Base-by-base conservation (phyloP, 2,113 vertebrate genomes). In the Channa argus region DNA sequence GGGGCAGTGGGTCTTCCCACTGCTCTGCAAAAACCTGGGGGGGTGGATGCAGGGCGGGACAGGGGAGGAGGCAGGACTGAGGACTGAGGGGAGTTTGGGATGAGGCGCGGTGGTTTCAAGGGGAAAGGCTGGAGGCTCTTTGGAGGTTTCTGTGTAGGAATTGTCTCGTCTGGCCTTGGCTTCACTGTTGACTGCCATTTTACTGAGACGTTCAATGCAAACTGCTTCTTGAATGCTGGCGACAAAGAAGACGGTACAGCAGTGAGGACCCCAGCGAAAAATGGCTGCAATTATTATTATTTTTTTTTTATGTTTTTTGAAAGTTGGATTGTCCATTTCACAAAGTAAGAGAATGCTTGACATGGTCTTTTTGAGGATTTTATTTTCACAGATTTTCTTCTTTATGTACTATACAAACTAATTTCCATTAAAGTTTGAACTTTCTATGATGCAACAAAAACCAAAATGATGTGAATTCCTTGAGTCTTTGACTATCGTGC, bases 161-260 rank as follows among this genome's bases (percentile, higher is more conserved):
- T 8, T 0, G 36, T 9, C 11, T 82, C 61, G 0, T 69, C 59
- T 0, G 4, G 15, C 15, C 15, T 83, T 2, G 45, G 34, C 60
- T 79, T 92, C n/a, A 33, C 47, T 0, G 74, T 6, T 0, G 71
- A 49, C 5, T 78, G 70, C 93, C 94, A 95, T 13, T 55, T 88
- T 10, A 94, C 46, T 0, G 86, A 81, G 50, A 94, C 34, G 0
- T 14, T 55, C 2, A 93, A 2, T 0, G 62, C 68, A 53, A 80
- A 94, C 9, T 39, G 45, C 70, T 86, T 94, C 81, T 78, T 89
- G 45, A 95, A 92, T 0, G 63, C 94, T 95, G 70, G 14, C 63
- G 6, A 55, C 5, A 36, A 14, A 52, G 39, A 6, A 54, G 8
- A 43, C 15, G 6, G 12, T 6, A 37, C 8, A 65, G 10, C 2